Evolutionary conservation across 1,140 invertebrate species (phyloP), one percentile per base, ranked within the genome.

Genomic region (Pseudoatta argentina): DNA sequence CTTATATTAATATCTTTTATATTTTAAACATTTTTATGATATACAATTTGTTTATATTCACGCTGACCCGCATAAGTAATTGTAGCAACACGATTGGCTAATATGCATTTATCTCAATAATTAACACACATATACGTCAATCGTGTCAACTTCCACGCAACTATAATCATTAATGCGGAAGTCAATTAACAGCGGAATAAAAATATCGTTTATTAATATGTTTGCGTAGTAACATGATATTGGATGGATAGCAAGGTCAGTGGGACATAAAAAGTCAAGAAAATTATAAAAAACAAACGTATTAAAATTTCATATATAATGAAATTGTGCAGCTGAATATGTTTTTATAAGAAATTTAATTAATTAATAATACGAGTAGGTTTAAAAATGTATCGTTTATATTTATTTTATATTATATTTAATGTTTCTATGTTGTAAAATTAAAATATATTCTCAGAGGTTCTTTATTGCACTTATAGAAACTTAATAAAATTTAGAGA

Each of bases 191-290:
- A 21, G 75, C 64, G 79, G 82, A 82, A 53, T 82, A 85, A 85
- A 78, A 77, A 67, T 66, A 77, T 34, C n/a, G 18, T 66, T 78
- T 78, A 67, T 83, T 66, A 85, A 77, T 83, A 27, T 78, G 66
- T 66, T 53, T 44, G 72, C 67, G 75, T 76, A 89, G 57, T 79
- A 88, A 89, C 83, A 82, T 86, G 79, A 82, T 89, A 88, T 88
- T 89, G 75, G 86, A 76, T 89, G 88, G 86, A 90, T 89, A 90
- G 69, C 57, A 73, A 87, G 61, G 85, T 69, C 88, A 90, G 79
- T 87, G 73, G 24, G 75, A 63, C 57, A 75, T 59, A 85, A 73
- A 82, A 75, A 57, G 5, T 78, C 18, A 71, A 89, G 39, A 53
- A 39, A 57, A 14, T 48, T 59, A 48, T 61, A 30, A 48, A 30